Base-by-base conservation (phyloP, 1,140 invertebrate genomes). In the Lasioglossum baleicum region DNA sequence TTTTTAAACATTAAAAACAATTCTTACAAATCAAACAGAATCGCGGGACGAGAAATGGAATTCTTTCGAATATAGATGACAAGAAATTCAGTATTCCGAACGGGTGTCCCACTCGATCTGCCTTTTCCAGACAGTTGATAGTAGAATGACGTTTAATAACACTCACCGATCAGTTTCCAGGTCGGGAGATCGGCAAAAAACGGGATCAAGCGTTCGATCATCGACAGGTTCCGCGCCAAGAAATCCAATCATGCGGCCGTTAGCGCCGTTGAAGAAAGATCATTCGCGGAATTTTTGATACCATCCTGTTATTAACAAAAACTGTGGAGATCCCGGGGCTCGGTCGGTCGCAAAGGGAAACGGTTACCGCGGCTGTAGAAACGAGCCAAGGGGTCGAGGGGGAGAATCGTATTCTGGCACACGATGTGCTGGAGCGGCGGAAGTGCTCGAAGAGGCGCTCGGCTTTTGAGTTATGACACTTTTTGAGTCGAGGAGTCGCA, bases 391-490 rank as follows among this genome's bases (percentile, higher is more conserved):
- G 51, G 35, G 40, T 63, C 26, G 51, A 63, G 74, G 73, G 77
- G 85, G 64, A 77, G 61, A 13, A 48, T 13, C 40, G 73, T 82
- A 88, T 91, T 90, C 87, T 90, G 88, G 90, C 89, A 90, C 86
- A 87, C 89, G 88, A 86, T 90, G 88, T 85, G 88, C 82, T 86
- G 78, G 83, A 87, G 60, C 78, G 83, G 83, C 89, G 88, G 85
- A 88, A 90, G 89, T 88, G 85, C 86, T 82, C 84, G 83, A 87
- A 90, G 85, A 90, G 88, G 87, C 86, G 90, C 89, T 88, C 88
- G 85, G 88, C 87, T 90, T 90, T 91, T 91, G 89, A 91, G 86
- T 91, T 91, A 91, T 90, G 90, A 91, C 87, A 90, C 89, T 90
- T 91, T 91, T 91, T 91, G 90, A 90, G 90, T 88, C 85, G 83